Base-by-base conservation (phyloP, 2,888 invertebrate species). In the Morpho deidamia region DNA sequence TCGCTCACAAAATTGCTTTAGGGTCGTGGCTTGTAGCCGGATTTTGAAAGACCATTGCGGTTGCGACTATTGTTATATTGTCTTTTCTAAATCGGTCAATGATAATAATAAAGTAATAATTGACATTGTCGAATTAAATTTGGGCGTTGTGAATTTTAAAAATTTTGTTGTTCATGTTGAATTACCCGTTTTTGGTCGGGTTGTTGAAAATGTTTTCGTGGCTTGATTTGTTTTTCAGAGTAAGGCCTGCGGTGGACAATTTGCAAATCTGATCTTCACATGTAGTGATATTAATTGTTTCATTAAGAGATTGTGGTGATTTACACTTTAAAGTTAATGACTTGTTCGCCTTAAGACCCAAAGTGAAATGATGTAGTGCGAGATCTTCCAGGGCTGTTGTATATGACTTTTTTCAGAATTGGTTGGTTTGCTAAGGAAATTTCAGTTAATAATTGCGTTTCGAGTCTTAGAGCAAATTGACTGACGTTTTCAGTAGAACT, bases 241-340 rank as follows among this genome's bases (percentile, higher is more conserved):
- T 47, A 32, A 8, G 10, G 8, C 2, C 44, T 42, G 9, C 35
- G 58, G 10, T 44, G 41, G 4, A 44, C 7, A 2, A 11, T 14
- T n/a, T 44, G 40, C 34, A 51, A 0, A 60, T 55, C 33, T 40
- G 48, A 11, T 62, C 59, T 38, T 64, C 60, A 0, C 57, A 54
- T 8, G 57, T 49, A 0, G 59, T 58, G 1, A 52, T 7, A 11
- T 62, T 62, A 8, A 58, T 52, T 4, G 61, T 58, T 23, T 59
- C 61, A 38, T 62, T 64, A 7, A 64, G 33, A 3, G 23, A 55
- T 43, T 42, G 49, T 2, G 62, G 62, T 7, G 51, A 39, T 32
- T 39, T 58, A 39, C 62, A 53, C 11, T 61, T 41, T 0, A 64
- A 43, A 1, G 62, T 41, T 23, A 23, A 23, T 23, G 23, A 23